Evolutionary conservation across 1,140 invertebrate genomes (phyloP), one percentile per base, ranked within the genome.

Genomic region (Caenorhabditis remanei): DNA sequence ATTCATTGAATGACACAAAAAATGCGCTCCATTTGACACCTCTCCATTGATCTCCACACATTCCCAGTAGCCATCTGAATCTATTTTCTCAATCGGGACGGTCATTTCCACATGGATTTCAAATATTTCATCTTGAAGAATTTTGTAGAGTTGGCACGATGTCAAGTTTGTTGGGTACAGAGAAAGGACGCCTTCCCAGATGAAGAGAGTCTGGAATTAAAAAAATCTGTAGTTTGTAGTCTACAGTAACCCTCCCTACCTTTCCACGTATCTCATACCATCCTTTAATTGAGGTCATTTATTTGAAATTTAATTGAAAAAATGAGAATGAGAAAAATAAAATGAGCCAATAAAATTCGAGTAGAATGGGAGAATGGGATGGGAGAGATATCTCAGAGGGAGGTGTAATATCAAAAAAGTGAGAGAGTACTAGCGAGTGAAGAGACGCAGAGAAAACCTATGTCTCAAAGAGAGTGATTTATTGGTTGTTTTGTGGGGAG

Each of bases 61-160:
- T 24, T 79, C 71, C 71, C 71, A 79, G 40, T 79, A 79, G 8
- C 71, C 71, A 43, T 79, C 71, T 13, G 71, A 79, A 21, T 79
- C 71, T 7, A 79, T 43, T 24, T 50, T 50, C 0, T 50, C 46
- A 24, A 79, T 43, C 2, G 19, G 53, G 4, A 53, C 46, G 11
- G 24, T 24, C 24, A 63, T 7, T 2, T 79, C 71, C 46, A 79
- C 71, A 11, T 79, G 71, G 21, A 50, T 79, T 16, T 79, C 71
- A n/a, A 79, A 79, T 19, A 79, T 79, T 21, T 79, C 71, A 32
- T 79, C 40, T 79, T 79, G 19, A n/a, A 79, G 11, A 24, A 79
- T 79, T 50, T 79, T 79, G 71, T 53, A 79, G 21, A 79, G 46
- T 53, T 79, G 71, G 71, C 43, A 79, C 13, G 8, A 41, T 24